Base-by-base conservation (phyloP, 2,113 vertebrate genomes). In the Bothrops jararaca region DNA sequence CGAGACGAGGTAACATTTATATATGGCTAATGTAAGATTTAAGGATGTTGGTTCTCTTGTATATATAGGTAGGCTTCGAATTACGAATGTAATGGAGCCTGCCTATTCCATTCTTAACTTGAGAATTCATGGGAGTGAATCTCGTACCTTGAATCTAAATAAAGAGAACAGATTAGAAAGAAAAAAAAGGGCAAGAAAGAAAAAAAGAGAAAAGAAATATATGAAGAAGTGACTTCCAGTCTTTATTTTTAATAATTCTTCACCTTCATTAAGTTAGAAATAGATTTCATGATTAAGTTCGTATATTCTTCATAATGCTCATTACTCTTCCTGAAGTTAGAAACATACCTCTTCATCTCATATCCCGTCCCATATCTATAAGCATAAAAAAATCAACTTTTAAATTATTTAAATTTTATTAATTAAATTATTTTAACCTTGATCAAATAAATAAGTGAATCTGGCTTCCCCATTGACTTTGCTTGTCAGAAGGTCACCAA, bases 1-100 rank as follows among this genome's bases (percentile, higher is more conserved):
- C 98, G 98, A 92, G 96, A 97, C 0, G 98, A 99, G 98, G 98
- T 99, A 91, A 95, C 89, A 0, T 39, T 5, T 85, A 2, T 9
- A 4, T 50, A 13, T 29, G 45, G 9, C 56, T 60, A 8, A 8
- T 48, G 0, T 18, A 2, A 22, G 39, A 22, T 80, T 80, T 39
- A 80, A 29, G 26, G 74, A 22, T 45, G 26, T 42, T 29, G 26
- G 13, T 26, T 10, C 0, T 34, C 50, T 34, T 80, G 48, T 9
- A 50, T 50, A 50, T 50, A 50, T 1, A 50, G 48, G 48, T 48
- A 48, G 6, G 7, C 48, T 6, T 48, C 48, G 48, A 48, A 48
- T 48, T 48, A 48, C 48, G 48, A 48, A 48, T 48, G 48, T 48
- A 48, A 48, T 48, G 48, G 48, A 48, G 48, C 48, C 48, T 50